Base-by-base conservation (phyloP, 2,797 vertebrate genomes). In the Syngnathus rostellatus region DNA sequence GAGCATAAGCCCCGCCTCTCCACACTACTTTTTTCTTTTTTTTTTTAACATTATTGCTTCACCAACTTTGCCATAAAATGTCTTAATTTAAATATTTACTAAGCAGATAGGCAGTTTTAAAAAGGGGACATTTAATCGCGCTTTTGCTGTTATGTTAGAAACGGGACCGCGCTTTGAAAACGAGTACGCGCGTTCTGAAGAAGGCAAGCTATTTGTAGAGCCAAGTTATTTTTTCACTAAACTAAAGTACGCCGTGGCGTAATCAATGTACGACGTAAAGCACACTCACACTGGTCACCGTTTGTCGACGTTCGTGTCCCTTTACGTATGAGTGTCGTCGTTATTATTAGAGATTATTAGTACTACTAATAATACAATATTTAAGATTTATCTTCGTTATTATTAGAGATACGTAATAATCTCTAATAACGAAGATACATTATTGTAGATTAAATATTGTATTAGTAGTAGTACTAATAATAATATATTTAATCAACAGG, bases 1-100 rank as follows among this genome's bases (percentile, higher is more conserved):
- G 67, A 0, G 25, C 5, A 1, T 38, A 81, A 25, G 77, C 77
- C 8, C 77, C 85, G 77, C 84, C 77, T 68, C 45, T 16, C 38
- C 23, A 7, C 46, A n/a, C 63, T 5, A 31, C 21, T 6, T 6
- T 57, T 25, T 2, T 2, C 1, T 23, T 23, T 8, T 8, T 17
- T 12, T 23, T 54, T 12, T 55, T 12, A 23, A 25, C 12, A 31
- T 57, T 2, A 6, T 57, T 16, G 5, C 6, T 3, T 16, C 40
- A 23, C 2, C n/a, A 14, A 12, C 8, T 62, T 25, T 7, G 3
- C 1, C 2, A 12, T 6, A 62, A 23, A 21, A n/a, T 46, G 9
- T 5, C 12, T 2, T 3, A 41, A 40, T 25, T 25, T 41, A 43
- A 41, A 23, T 43, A 43, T 62, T 21, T 17, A 46, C 21, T 31